phyloP scores from a whole-genome alignment of 2,888 invertebrate genomes.

The Taenaris catops region DNA sequence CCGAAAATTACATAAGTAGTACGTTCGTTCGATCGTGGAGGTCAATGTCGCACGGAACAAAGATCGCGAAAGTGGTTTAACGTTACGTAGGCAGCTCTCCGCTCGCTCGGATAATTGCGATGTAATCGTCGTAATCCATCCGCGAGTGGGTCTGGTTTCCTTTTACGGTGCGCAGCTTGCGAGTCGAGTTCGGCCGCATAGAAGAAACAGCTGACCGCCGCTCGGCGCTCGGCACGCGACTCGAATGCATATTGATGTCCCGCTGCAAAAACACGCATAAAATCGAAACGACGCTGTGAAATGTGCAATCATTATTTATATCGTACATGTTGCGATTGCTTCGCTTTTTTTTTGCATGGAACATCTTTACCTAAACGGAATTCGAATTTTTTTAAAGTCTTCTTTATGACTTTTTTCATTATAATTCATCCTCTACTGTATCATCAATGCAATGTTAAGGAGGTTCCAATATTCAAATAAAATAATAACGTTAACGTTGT shows the following conservation, averaged over 20 bases:
- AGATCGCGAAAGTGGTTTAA: conserved; percentile 72
- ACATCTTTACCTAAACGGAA: no score
- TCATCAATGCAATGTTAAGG: no score
- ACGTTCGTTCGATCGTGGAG: conserved; percentile 31
- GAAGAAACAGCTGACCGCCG: conserved; percentile 72
- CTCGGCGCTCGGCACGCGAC: conserved; percentile 55
- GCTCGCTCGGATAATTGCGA: conserved; percentile 67
- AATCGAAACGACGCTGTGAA: conserved; percentile 56
- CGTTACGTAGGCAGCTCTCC: conserved; percentile 38
- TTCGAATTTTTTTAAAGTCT: no score
- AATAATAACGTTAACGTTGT: no score
- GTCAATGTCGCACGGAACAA: conserved; percentile 72
- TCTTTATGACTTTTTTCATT: no score
- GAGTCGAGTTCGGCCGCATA: conserved; percentile 42
- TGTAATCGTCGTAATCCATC: conserved; percentile 76
- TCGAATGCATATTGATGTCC: conserved; percentile 69
- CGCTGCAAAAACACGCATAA: conserved; percentile 55
- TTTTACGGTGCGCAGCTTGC: conserved; percentile 73
- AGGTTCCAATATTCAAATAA: no score
- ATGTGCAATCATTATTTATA: conserved; percentile 18
- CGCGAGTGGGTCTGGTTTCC: conserved; percentile 58
- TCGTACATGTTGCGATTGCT: conserved; percentile 9
- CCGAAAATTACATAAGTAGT: conserved; percentile 61
- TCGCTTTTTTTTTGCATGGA: conserved; percentile 1
- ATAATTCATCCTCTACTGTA: no score